These are phyloP conservation scores for Holothuria glaberrima DNA, from an alignment of 35 echinoderm and acorn worm genomes.

Conservation along the genomic window DNA sequence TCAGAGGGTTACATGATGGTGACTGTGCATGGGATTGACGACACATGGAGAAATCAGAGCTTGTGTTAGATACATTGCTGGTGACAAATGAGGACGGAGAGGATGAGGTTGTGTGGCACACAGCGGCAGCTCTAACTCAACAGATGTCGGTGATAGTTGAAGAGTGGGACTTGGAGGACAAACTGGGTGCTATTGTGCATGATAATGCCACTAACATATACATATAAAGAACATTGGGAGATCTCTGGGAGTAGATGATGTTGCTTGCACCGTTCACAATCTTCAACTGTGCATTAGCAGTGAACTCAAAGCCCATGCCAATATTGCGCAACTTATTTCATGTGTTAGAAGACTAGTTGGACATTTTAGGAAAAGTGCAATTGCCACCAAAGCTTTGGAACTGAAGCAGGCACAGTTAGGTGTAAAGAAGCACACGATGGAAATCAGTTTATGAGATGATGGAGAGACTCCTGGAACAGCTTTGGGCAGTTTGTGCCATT, in stretches of 20 bases:
- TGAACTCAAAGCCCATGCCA: too few species aligned
- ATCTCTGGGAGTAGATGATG: too few species aligned
- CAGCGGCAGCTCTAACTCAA: background rate
- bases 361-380: background rate
- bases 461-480: too few species aligned
- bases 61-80: background rate
- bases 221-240: too few species aligned
- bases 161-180: slow-evolving; percentile 48
- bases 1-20: background rate
- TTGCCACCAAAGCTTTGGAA: background rate
- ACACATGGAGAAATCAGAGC: background rate
- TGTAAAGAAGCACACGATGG: too few species aligned
- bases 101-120: background rate
- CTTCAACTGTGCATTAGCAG: too few species aligned
- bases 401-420: too few species aligned
- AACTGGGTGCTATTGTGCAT: slow-evolving; percentile 63
- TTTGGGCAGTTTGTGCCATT: too few species aligned
- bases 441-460: too few species aligned
- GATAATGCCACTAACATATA: slow-evolving; percentile 67
- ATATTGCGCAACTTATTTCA: background rate
- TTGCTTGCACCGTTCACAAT: slow-evolving; percentile 49
- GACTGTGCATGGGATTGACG: background rate
- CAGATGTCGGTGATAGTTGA: slow-evolving; percentile 21
- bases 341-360: background rate
- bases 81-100: background rate